A percentile compares a stretch with the other conserved stretches of the same genome.
Conservation (phyloP, 2,113 vertebrate species). For the Chloebia gouldiae region DNA sequence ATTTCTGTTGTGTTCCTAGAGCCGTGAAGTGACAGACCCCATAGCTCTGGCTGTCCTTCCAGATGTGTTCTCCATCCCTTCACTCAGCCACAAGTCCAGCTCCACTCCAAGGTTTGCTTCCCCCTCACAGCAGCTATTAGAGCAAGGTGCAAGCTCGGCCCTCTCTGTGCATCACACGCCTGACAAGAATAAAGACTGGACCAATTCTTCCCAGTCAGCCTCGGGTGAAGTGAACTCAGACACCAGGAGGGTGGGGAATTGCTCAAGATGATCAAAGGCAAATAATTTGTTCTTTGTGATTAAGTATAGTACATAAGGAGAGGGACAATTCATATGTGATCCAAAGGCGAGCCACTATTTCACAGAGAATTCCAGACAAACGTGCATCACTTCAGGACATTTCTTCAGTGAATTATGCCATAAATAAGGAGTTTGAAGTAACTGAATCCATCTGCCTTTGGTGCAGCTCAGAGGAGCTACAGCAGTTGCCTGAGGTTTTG, state of each 20-base stretch:
- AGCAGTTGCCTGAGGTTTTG: not conserved
- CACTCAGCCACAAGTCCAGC: not conserved
- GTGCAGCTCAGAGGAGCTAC: not conserved
- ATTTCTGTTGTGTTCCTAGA: not conserved
- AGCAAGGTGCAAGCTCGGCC: not conserved
- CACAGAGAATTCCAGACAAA: not conserved
- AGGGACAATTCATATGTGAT: rapidly evolving
- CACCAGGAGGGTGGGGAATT: not conserved
- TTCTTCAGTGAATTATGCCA: not conserved
- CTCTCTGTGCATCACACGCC: not conserved
- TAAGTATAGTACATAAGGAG: not conserved
- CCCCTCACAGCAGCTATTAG: not conserved
- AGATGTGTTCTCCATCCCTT: not conserved
- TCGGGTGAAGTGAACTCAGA: not conserved
- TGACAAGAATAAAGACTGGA: not conserved
- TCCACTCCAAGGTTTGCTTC: not conserved
- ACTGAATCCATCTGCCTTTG: not conserved
- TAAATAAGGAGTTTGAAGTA: not conserved
- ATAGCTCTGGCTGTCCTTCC: not conserved
- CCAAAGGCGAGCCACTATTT: not conserved
- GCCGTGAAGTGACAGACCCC: not conserved
- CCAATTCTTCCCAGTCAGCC: not conserved
- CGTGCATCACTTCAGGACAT: not conserved
- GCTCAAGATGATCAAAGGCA: not conserved
- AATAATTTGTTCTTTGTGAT: not conserved